phyloP scores from a whole-genome alignment of 1,140 invertebrate species.

The Antheraea mylitta region DNA sequence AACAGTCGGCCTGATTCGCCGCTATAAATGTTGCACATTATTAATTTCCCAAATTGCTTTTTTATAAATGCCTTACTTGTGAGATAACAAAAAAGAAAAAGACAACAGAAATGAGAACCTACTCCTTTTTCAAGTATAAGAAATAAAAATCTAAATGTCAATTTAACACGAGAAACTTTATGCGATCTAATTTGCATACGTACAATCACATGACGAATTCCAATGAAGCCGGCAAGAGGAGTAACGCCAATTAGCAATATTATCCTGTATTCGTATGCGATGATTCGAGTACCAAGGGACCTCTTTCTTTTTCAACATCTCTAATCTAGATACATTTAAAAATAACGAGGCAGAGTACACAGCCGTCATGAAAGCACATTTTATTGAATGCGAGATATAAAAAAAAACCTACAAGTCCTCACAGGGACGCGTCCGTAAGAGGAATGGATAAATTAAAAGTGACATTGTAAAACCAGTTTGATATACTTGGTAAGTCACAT shows the following conservation, averaged over 20 bases:
- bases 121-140: too few relatives aligned
- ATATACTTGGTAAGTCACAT: constrained; percentile 20
- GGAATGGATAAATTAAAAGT: constrained; percentile 27
- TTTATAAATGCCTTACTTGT: too few relatives aligned
- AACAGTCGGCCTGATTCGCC: too few relatives aligned
- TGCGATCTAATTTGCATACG: constrained; percentile 34
- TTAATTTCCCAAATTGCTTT: too few relatives aligned
- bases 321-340: constrained; percentile 23
- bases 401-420: constrained; percentile 23
- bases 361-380: constrained; percentile 30
- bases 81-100: too few relatives aligned
- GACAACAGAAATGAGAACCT: too few relatives aligned
- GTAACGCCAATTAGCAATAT: constrained; percentile 56
- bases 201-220: constrained; percentile 70
- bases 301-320: constrained; percentile 69
- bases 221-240: constrained; percentile 62
- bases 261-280: constrained; percentile 57
- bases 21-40: too few relatives aligned
- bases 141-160: too few relatives aligned
- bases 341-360: constrained; percentile 18
- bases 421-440: constrained; percentile 20
- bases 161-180: not conserved
- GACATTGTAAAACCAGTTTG: constrained; percentile 31
- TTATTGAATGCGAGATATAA: constrained; percentile 29
- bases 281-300: constrained; percentile 64